phyloP scores from a whole-genome alignment of 2,797 vertebrate species.

The Xerus rutilus region DNA sequence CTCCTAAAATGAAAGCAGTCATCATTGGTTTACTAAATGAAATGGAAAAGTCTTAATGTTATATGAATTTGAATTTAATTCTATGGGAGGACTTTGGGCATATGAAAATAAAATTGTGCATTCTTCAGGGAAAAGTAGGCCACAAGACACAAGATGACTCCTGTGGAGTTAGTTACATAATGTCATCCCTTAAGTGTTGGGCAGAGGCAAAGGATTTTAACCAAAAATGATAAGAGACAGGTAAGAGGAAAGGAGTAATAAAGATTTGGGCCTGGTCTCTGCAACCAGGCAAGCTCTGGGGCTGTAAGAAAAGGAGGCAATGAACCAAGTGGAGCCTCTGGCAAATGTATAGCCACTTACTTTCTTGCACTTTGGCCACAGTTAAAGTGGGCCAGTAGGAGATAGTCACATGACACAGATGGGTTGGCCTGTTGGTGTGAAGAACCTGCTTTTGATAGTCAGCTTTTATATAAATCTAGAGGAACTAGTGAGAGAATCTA shows the following conservation, averaged over 20 bases:
- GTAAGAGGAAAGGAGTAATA: background rate
- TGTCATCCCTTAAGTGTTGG: background rate
- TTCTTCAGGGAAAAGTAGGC: constrained; percentile 61
- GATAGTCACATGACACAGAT: background rate
- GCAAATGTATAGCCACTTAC: background rate
- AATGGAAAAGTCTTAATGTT: constrained; percentile 55
- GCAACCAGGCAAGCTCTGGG: background rate
- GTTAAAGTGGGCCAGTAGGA: background rate
- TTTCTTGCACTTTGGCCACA: background rate
- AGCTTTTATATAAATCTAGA: background rate
- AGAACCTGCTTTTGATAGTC: background rate
- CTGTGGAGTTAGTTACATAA: background rate
- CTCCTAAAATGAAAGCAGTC: constrained; percentile 60
- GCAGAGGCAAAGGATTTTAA: background rate
- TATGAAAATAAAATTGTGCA: constrained; percentile 65
- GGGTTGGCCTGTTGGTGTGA: background rate
- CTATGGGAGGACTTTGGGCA: constrained; percentile 49
- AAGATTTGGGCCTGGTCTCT: background rate
- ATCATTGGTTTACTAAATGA: constrained; percentile 62
- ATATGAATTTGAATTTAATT: constrained; percentile 70
- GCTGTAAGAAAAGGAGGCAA: rapidly evolving
- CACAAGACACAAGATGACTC: background rate
- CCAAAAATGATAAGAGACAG: background rate
- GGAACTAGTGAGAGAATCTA: background rate
- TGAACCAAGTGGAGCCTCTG: rapidly evolving